Evolutionary conservation across 2,888 invertebrate species (phyloP).

Genomic region (Epicampocera succincta): DNA sequence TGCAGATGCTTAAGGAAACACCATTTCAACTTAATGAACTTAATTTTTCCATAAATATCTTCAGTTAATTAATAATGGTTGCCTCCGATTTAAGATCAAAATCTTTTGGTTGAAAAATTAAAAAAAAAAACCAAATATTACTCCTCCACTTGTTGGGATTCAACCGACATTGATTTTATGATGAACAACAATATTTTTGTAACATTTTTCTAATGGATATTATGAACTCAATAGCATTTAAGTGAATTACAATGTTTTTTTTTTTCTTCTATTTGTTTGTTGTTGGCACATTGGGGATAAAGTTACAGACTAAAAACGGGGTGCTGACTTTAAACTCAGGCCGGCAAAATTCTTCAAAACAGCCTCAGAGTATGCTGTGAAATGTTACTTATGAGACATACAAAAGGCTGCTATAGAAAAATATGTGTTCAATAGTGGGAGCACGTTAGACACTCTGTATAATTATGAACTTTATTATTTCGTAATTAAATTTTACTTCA

Average conservation of each 20-base stretch:
- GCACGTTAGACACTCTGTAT: slow-evolving; percentile 36
- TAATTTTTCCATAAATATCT: no score
- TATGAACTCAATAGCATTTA: slow-evolving; percentile 43
- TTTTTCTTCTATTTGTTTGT: slow-evolving; percentile 17
- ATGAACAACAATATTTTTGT: slow-evolving; percentile 26
- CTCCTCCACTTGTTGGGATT: not conserved
- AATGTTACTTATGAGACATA: not conserved
- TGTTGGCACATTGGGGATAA: not conserved
- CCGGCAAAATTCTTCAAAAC: not conserved
- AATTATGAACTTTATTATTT: slow-evolving; percentile 64
- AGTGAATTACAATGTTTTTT: slow-evolving; percentile 28
- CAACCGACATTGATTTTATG: slow-evolving; percentile 3
- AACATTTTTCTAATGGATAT: slow-evolving; percentile 35
- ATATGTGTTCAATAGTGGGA: not conserved
- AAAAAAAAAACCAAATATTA: no score
- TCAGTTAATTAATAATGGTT: no score
- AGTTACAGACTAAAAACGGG: not conserved
- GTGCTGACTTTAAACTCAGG: not conserved
- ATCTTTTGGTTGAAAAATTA: not conserved
- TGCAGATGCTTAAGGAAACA: not conserved
- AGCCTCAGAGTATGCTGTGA: not conserved
- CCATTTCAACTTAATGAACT: not conserved
- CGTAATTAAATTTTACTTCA: slow-evolving; percentile 70
- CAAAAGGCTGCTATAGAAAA: slow-evolving; percentile 1
- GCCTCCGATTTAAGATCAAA: no score